These are phyloP conservation scores for Macropis europaea DNA, from an alignment of 2,888 invertebrate genomes.

Conservation along the genomic window DNA sequence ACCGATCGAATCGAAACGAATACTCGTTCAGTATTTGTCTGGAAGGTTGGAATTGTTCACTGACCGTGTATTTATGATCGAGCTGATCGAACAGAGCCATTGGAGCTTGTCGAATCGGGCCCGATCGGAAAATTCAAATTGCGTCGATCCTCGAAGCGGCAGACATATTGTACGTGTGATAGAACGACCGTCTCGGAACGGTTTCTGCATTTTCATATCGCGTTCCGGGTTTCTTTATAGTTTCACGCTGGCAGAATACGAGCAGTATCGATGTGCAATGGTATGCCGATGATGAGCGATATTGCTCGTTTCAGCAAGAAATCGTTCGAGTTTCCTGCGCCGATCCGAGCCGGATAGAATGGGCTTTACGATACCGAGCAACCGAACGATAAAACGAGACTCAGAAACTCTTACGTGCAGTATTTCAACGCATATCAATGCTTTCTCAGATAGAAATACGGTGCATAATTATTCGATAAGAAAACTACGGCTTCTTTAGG, in stretches of 20 bases:
- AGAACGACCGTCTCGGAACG: not conserved
- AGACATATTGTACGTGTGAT: not conserved
- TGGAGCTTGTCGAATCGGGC: not conserved
- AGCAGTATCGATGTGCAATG: slow-evolving; percentile 19
- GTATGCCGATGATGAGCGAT: slow-evolving; percentile 47
- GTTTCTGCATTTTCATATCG: slow-evolving; percentile 34
- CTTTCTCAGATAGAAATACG: not conserved
- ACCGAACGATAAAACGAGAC: slow-evolving; percentile 10
- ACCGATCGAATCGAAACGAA: not conserved
- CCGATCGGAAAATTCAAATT: slow-evolving; percentile 35
- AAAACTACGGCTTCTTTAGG: no score
- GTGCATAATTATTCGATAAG: no score
- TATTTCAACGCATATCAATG: not conserved
- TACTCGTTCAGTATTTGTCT: slow-evolving; percentile 9
- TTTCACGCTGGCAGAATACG: slow-evolving; percentile 14
- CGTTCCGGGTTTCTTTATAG: slow-evolving; percentile 16
- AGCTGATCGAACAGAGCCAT: not conserved
- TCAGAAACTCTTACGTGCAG: not conserved
- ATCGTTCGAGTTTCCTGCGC: slow-evolving; percentile 36
- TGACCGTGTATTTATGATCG: not conserved
- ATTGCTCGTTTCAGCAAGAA: slow-evolving; percentile 48
- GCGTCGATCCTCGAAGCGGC: not conserved
- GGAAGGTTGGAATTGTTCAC: not conserved
- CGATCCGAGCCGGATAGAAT: not conserved
- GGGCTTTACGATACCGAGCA: slow-evolving; percentile 35